Percentiles rank a stretch among this genome's conserved stretches.
Evolutionary conservation across 2,113 vertebrate species (phyloP).

Genomic region (Athene noctua): DNA sequence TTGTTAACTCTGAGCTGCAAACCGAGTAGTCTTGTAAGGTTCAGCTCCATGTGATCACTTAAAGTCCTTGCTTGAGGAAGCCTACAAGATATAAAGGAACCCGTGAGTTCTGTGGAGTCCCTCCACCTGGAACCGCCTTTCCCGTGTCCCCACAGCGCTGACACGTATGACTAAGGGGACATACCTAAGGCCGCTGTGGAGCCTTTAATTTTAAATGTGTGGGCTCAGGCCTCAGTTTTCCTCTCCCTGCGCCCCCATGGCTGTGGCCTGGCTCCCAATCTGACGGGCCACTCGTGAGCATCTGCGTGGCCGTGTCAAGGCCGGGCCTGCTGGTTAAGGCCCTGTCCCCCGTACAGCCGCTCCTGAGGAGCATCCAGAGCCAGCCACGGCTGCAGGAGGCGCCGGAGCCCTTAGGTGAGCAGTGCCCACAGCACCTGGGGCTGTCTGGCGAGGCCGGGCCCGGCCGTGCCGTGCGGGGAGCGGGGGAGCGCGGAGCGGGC

Average conservation of each 20-base stretch:
- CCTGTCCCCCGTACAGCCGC: no score
- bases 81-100: not conserved
- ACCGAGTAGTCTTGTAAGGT: not conserved
- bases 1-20: not conserved
- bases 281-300: rapidly evolving
- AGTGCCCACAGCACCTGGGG: no score
- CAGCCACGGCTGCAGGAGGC: not conserved
- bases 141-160: not conserved
- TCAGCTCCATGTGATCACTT: not conserved
- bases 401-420: not conserved
- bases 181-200: not conserved
- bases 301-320: rapidly evolving
- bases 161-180: not conserved
- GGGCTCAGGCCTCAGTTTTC: not conserved
- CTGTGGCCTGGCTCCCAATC: not conserved
- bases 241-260: not conserved
- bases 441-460: rapidly evolving
- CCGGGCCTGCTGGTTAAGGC: not conserved
- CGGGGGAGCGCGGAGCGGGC: not conserved
- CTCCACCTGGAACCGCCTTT: not conserved
- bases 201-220: rapidly evolving
- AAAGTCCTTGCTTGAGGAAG: not conserved
- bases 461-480: no score
- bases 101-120: not conserved
- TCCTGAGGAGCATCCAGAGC: not conserved